Percentiles rank a stretch among this genome's conserved stretches.
These are phyloP conservation scores for Pollenia amentaria DNA, from an alignment of 2,888 invertebrate species.

Conservation along the genomic window DNA sequence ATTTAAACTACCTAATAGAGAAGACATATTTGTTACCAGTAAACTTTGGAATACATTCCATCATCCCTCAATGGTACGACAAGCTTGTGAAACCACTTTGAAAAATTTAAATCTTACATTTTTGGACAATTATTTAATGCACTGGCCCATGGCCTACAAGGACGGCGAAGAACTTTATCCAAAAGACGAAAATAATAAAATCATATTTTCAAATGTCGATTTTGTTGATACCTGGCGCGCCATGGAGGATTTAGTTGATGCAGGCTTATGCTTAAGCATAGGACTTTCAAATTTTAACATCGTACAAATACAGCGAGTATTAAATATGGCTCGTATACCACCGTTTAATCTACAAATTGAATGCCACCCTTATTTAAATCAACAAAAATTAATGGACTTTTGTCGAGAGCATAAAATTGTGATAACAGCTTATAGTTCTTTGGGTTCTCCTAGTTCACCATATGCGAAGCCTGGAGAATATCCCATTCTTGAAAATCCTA, in stretches of 20 bases:
- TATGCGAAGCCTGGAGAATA: constrained; percentile 69
- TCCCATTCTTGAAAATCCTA: constrained; percentile 67
- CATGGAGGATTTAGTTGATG: constrained; percentile 89
- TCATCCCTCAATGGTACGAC: constrained; percentile 89
- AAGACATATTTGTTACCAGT: constrained; percentile 90
- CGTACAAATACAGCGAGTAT: constrained; percentile 88
- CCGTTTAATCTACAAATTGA: constrained; percentile 90
- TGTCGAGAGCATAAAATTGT: constrained; percentile 88
- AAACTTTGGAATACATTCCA: constrained; percentile 97
- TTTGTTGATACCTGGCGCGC: constrained; percentile 91
- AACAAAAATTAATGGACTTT: constrained; percentile 88
- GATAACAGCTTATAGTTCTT: constrained; percentile 93
- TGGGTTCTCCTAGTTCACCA: constrained; percentile 88
- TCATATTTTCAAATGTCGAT: constrained; percentile 88
- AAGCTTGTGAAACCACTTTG: constrained; percentile 88
- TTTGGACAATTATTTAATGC: constrained; percentile 94
- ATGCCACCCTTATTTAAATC: constrained; percentile 92
- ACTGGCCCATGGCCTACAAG: constrained; percentile 95
- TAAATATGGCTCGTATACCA: constrained; percentile 87
- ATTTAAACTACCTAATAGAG: constrained; percentile 77
- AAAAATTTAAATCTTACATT: constrained; percentile 90
- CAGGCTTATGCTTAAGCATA: constrained; percentile 89
- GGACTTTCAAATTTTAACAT: constrained; percentile 91
- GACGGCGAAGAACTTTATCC: constrained; percentile 86
- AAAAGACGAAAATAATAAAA: constrained; percentile 86